These are phyloP conservation scores for Galerucella calmariensis DNA, from an alignment of 2,888 invertebrate species.

Conservation along the genomic window DNA sequence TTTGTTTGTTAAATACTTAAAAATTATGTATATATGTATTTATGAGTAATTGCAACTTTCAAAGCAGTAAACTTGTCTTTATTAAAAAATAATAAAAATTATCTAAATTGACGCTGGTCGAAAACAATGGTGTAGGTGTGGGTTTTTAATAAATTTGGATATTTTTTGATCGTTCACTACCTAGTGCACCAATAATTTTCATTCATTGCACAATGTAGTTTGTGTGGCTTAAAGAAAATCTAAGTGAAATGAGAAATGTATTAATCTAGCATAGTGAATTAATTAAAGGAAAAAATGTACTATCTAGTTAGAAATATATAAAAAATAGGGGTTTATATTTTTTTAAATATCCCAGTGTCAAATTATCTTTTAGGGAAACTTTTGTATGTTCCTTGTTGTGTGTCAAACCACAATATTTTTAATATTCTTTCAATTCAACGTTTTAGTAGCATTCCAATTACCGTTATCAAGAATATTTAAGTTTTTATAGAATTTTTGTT, in stretches of 20 bases:
- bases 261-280: not conserved
- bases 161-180: slow-evolving; percentile 31
- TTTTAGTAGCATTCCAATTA: too few relatives aligned
- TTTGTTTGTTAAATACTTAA: too few relatives aligned
- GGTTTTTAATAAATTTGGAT: slow-evolving; percentile 34
- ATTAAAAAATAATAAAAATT: not conserved
- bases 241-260: not conserved
- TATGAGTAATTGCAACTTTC: not conserved
- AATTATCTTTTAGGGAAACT: too few relatives aligned
- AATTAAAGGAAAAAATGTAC: not conserved
- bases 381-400: too few relatives aligned
- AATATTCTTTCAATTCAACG: too few relatives aligned
- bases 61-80: not conserved
- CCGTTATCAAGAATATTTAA: too few relatives aligned
- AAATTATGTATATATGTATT: not conserved
- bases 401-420: too few relatives aligned
- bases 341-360: too few relatives aligned
- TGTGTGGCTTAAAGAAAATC: slow-evolving; percentile 27
- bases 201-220: slow-evolving; percentile 42
- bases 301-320: too few relatives aligned
- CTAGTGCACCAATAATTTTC: slow-evolving; percentile 29
- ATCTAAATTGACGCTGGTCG: not conserved
- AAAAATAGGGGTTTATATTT: too few relatives aligned
- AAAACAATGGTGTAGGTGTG: slow-evolving; percentile 2
- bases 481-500: too few relatives aligned